Base-by-base conservation (phyloP, 2,113 vertebrate species). In the Hippocampus comes region DNA sequence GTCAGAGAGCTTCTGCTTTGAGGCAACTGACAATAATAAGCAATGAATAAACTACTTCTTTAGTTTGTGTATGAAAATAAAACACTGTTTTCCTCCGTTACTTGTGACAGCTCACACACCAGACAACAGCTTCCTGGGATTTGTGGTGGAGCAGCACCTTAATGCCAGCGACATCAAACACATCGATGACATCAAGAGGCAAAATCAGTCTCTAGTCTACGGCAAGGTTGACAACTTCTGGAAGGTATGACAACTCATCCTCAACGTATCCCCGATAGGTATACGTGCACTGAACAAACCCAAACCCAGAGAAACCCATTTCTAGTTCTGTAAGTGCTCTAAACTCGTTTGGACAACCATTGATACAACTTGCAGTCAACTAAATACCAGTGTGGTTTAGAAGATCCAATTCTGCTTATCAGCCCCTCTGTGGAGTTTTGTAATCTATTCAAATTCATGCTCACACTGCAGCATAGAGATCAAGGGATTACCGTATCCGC, bases 161-260 rank as follows among this genome's bases (percentile, higher is more conserved):
- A 99, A 99, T 79, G 94, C 96, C 91, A 99, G 97, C 42, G 97
- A 99, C 87, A 94, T 98, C 86, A 90, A 83, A 49, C 97, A 98
- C 91, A 97, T 99, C 25, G 96, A 97, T 0, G 96, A 99, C 84
- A 93, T 99, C 90, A 99, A 99, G 90, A 92, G 97, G 43, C 96
- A 99, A 90, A 98, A 99, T 90, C 97, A 98, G 83, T 99, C 97
- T 1, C 95, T 99, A 0, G 97, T 99, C 75, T 99, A 99, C 68
- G 97, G 97, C 72, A 99, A 99, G 89, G 97, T 99, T 12, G 97
- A 99, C 90, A 96, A 94, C 92, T 99, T 99, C 93, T 99, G 97
- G 97, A 99, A 99, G 95, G 97, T 99, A 92, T 78, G 0, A 2
- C 6, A 5, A 12, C 57, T 18, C 71, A 61, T 71, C 21, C 21